phyloP scores from a whole-genome alignment of 1,140 invertebrate genomes.

The Samia ricini region DNA sequence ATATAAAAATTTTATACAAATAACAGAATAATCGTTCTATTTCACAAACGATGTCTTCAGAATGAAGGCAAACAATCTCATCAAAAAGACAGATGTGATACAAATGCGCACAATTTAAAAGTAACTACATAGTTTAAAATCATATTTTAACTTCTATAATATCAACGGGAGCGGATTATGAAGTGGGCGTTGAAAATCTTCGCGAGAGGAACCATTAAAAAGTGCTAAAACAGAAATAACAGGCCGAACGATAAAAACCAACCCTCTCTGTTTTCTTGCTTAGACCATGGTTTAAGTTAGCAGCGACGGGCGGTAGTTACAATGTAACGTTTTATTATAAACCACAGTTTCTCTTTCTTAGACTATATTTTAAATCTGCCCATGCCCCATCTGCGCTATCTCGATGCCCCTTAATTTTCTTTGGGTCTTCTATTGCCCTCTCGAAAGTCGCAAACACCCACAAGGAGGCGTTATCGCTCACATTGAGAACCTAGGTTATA shows the following conservation, averaged over 20 bases:
- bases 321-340: too few relatives aligned
- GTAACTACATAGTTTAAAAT: not conserved
- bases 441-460: too few relatives aligned
- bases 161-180: slow-evolving; percentile 14
- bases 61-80: not conserved
- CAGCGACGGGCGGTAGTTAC: not conserved
- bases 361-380: too few relatives aligned
- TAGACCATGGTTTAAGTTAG: not conserved
- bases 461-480: too few relatives aligned
- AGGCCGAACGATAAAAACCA: slow-evolving; percentile 37
- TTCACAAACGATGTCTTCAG: not conserved
- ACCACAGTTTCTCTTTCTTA: too few relatives aligned
- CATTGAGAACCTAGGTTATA: too few relatives aligned
- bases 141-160: not conserved
- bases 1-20: not conserved
- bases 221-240: slow-evolving; percentile 57
- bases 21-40: not conserved
- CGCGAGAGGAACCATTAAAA: slow-evolving; percentile 42
- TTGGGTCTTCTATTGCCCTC: too few relatives aligned
- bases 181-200: slow-evolving; percentile 29
- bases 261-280: slow-evolving; percentile 23
- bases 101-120: not conserved
- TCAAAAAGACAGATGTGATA: not conserved
- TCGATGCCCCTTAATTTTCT: too few relatives aligned
- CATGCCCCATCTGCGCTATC: too few relatives aligned